Evolutionary conservation across 2,113 vertebrate genomes (phyloP).

Genomic region (Pluvianellus socialis): DNA sequence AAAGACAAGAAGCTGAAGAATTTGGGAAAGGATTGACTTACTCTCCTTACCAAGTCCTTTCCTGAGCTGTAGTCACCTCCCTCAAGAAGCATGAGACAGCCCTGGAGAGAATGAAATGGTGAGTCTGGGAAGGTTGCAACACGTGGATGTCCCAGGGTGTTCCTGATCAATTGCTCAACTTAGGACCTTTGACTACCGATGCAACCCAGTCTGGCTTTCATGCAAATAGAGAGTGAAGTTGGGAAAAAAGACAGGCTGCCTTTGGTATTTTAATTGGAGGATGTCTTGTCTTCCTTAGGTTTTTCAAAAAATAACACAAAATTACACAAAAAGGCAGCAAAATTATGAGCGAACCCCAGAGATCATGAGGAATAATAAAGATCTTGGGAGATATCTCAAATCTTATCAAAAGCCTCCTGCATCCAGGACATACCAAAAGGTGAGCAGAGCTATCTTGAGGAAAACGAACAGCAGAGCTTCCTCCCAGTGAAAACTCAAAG

Average conservation of each 20-base stretch:
- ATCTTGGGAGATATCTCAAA: background rate
- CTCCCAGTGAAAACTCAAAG: background rate
- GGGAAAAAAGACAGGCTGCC: background rate
- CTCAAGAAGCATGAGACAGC: background rate
- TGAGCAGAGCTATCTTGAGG: background rate
- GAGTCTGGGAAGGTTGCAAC: background rate
- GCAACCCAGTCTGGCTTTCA: background rate
- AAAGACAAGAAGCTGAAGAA: background rate
- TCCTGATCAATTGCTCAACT: background rate
- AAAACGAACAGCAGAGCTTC: background rate
- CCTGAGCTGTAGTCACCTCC: background rate
- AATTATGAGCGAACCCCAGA: background rate
- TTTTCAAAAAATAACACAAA: background rate
- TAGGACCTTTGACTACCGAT: background rate
- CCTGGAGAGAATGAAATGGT: background rate
- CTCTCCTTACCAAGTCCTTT: background rate
- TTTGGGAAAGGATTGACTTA: background rate
- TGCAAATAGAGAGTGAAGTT: background rate
- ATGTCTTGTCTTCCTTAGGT: background rate
- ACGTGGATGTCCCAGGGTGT: background rate
- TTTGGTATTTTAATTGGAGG: background rate
- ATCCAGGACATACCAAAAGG: background rate
- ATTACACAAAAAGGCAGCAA: background rate
- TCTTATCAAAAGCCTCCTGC: background rate
- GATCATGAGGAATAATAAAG: background rate